Evolutionary conservation across 2,797 vertebrate species (phyloP), one percentile per base, ranked within the genome.

Genomic region (Paratrypauchen microcephalus): DNA sequence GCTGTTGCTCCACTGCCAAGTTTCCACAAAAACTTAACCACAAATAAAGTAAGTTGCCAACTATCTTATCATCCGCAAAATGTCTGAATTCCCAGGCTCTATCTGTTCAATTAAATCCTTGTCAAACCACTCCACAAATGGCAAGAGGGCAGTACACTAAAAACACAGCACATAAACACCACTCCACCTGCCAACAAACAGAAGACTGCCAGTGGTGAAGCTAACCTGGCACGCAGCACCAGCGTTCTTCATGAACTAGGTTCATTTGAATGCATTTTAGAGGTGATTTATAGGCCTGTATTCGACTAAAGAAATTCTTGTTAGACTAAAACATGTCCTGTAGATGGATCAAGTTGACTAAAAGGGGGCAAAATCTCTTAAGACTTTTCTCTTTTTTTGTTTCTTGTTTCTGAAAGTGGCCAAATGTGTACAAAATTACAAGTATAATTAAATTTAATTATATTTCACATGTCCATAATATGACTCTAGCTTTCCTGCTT

Each of bases 81-180:
- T n/a, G 36, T 60, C 28, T 32, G 30, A 58, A 60, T 60, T 60
- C 18, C 58, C 58, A n/a, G 8, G 30, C 58, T 36, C 18, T 15
- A 39, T 61, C 11, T 9, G 21, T 61, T 39, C 19, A 23, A 39
- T 39, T 39, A 61, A 21, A 21, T 23, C 59, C 36, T 41, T 61
- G 30, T 61, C 59, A 36, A 36, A 60, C 30, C 28, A 36, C 58
- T 61, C 59, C 19, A 61, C 32, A 61, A 41, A 39, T 21, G 19
- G 28, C 58, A 60, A n/a, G 7, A 59, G 41, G 15, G 41, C 59
- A 60, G 19, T 36, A 60, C 8, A 60, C 58, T 36, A 60, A 60
- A 60, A 60, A 39, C 58, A 60, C 58, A n/a, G 58, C 58, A 39
- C 32, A 23, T 23, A 39, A 61, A 61, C 59, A 61, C n/a, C 39